Percentiles rank a stretch among this genome's conserved stretches.
Evolutionary conservation across 2,113 vertebrate genomes (phyloP).

Genomic region (Coturnix japonica): DNA sequence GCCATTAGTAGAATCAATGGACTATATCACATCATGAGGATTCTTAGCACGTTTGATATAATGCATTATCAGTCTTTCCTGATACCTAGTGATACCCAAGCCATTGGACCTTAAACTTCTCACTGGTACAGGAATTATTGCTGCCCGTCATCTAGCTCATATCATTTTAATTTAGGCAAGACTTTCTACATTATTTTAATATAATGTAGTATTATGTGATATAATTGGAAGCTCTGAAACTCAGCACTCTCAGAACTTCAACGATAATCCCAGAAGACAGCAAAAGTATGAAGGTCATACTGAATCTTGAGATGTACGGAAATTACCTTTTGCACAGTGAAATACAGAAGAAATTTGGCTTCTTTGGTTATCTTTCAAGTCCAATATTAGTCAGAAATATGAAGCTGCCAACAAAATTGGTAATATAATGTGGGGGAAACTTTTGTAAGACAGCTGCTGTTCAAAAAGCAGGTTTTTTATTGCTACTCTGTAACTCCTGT

Average conservation of each 20-base stretch:
- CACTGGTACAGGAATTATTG: slow-evolving; percentile 18
- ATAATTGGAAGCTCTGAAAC: slow-evolving; percentile 35
- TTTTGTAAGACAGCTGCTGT: not conserved
- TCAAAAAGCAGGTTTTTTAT: not conserved
- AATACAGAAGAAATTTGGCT: slow-evolving; percentile 10
- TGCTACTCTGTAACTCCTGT: not conserved
- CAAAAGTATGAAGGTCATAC: slow-evolving; percentile 45
- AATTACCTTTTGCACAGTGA: slow-evolving; percentile 14
- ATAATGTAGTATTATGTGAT: slow-evolving; percentile 28
- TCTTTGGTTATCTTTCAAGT: not conserved
- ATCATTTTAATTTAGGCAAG: slow-evolving; percentile 35
- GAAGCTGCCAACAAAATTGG: not conserved
- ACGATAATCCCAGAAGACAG: slow-evolving; percentile 34
- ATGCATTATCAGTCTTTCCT: slow-evolving; percentile 8
- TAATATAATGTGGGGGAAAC: not conserved
- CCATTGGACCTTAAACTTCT: not conserved
- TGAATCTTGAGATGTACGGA: slow-evolving; percentile 22
- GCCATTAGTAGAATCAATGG: not conserved
- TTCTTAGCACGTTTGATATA: not conserved
- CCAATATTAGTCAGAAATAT: not conserved
- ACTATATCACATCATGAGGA: not conserved
- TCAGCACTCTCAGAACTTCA: slow-evolving; percentile 2
- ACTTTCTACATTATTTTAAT: slow-evolving; percentile 37
- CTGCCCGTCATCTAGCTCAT: not conserved
- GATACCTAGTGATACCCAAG: slow-evolving; percentile 9